phyloP scores from a whole-genome alignment of 2,888 invertebrate species.

The Dryadula phaetusa region DNA sequence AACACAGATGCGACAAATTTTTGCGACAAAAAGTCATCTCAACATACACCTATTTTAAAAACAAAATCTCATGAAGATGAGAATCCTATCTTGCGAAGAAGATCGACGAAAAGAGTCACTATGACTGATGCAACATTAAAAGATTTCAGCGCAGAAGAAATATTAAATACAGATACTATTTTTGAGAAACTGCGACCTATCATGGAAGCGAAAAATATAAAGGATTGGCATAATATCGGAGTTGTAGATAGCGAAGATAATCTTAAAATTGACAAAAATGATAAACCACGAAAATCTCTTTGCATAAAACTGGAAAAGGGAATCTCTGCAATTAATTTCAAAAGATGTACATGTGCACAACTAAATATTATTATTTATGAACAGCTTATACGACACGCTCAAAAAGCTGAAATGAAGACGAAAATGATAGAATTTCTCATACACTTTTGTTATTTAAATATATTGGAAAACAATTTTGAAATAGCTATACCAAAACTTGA shows the following conservation, averaged over 20 bases:
- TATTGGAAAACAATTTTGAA: slow-evolving; percentile 62
- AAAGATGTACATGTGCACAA: slow-evolving; percentile 70
- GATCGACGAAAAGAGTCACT: slow-evolving; percentile 67
- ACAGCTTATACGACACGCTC: slow-evolving; percentile 72
- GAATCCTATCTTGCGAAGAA: slow-evolving; percentile 34
- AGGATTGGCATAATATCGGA: slow-evolving; percentile 70
- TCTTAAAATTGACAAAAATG: slow-evolving; percentile 47
- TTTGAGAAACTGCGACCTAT: slow-evolving; percentile 67
- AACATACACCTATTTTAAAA: slow-evolving; percentile 63
- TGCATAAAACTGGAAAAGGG: slow-evolving; percentile 65
- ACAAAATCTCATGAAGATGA: slow-evolving; percentile 47
- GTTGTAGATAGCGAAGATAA: slow-evolving; percentile 65
- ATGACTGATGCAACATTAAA: slow-evolving; percentile 57
- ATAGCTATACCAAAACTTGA: slow-evolving; percentile 61
- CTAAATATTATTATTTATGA: slow-evolving; percentile 68
- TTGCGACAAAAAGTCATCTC: slow-evolving; percentile 45
- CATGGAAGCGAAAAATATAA: slow-evolving; percentile 60
- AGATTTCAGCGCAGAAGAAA: slow-evolving; percentile 47
- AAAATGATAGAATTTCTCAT: slow-evolving; percentile 70
- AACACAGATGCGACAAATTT: slow-evolving; percentile 37
- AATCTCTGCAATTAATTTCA: slow-evolving; percentile 66
- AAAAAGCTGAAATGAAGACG: slow-evolving; percentile 67
- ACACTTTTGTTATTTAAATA: slow-evolving; percentile 61
- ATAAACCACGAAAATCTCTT: slow-evolving; percentile 53
- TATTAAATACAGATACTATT: slow-evolving; percentile 51